Evolutionary conservation across 64 coral and sea anemone species (phyloP), one percentile per base, ranked within the genome.

Genomic region (Astreopora myriophthalma): DNA sequence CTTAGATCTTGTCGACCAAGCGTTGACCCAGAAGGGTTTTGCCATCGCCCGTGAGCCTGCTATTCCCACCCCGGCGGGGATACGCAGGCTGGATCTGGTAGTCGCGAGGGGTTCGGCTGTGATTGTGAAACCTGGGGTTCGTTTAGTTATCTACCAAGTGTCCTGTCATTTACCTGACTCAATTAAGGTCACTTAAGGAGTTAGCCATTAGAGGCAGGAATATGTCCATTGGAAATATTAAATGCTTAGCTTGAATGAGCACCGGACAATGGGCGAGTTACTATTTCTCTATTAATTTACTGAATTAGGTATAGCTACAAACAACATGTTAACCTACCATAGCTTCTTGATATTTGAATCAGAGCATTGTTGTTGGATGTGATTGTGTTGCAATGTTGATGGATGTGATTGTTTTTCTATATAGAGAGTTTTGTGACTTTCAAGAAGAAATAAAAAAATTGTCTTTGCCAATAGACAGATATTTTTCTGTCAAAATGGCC

Each of bases 381-480:
- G 32, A 87, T 87, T 87, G 51, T 73, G 48, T 85, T n/a, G n/a
- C n/a, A n/a, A n/a, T n/a, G n/a, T n/a, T n/a, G n/a, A n/a, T 44
- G 39, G 39, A 44, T 44, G 39, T 44, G 39, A 10, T 44, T 44
- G 39, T 73, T 87, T 24, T 87, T 87, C 28, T 48, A 64, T 87
- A 84, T 84, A 27, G 65, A 87, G 84, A 87, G 85, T 87, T 74
- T 87, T 74, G 68, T 87, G 40, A 87, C 24, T 48, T 87, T 87
- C 44, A 48, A 36, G 64, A 73, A 74, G 69, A 74, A 87, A 73
- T 51, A 42, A 87, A 87, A 85, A 87, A 48, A 28, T 48, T 73
- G 85, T 87, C 33, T 74, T 55, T 74, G 42, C 29, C 22, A 73
- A 87, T 61, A 87, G 37, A 87, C 36, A 87, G 65, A 73, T 87